phyloP scores from a whole-genome alignment of 2,797 vertebrate genomes.

The Molossus alvarezi region DNA sequence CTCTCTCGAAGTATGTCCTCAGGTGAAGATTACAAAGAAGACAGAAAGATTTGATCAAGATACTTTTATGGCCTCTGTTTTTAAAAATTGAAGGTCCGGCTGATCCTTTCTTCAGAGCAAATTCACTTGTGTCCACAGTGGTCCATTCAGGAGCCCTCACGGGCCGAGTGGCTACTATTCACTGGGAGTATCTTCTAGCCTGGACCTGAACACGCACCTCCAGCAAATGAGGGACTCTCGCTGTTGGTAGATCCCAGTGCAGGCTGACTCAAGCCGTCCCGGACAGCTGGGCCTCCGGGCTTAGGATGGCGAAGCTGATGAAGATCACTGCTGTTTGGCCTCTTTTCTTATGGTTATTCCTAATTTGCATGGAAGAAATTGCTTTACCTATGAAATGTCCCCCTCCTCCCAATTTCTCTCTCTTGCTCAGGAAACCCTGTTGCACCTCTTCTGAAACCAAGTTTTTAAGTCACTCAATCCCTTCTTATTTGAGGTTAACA shows the following conservation, averaged over 20 bases:
- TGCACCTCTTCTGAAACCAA: background rate
- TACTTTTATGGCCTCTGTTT: background rate
- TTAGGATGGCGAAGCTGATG: background rate
- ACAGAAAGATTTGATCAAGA: background rate
- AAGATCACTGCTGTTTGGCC: background rate
- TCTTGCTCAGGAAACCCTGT: background rate
- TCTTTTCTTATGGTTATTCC: background rate
- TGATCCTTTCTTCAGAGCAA: background rate
- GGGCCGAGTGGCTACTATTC: background rate
- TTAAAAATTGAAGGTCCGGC: background rate
- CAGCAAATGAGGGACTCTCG: background rate
- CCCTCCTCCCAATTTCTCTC: background rate
- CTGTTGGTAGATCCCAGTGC: background rate
- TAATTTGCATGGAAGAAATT: background rate
- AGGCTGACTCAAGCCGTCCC: background rate
- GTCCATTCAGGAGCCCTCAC: background rate
- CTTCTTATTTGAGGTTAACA: background rate
- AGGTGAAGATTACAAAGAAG: too few relatives aligned
- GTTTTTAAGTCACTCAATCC: background rate
- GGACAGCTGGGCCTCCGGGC: background rate
- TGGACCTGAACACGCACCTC: accelerated
- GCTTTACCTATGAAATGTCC: background rate
- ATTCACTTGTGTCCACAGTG: background rate
- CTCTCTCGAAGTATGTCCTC: too few relatives aligned
- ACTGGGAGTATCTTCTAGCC: background rate